Evolutionary conservation across 1,140 invertebrate species (phyloP).

Genomic region (Cecropterus lyciades): DNA sequence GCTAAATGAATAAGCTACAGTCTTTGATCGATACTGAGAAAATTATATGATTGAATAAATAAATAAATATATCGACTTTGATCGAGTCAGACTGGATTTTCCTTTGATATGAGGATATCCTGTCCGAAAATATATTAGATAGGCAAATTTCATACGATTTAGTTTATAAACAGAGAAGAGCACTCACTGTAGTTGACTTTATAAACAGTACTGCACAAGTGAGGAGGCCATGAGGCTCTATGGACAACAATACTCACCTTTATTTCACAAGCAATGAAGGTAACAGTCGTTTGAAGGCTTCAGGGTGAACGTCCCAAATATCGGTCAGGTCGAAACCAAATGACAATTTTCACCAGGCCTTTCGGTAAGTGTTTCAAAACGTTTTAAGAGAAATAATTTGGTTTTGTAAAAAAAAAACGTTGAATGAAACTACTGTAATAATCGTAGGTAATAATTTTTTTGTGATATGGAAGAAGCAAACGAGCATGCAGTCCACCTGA

Average conservation of each 20-base stretch:
- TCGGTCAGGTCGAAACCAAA: slow-evolving; percentile 20
- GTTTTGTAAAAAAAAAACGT: background rate
- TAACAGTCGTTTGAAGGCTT: slow-evolving; percentile 6
- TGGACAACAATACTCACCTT: slow-evolving; percentile 12
- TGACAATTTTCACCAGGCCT: slow-evolving; percentile 9
- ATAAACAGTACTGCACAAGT: slow-evolving; percentile 28
- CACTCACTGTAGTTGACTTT: slow-evolving; percentile 16
- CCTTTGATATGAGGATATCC: slow-evolving; percentile 6
- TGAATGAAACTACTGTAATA: no score
- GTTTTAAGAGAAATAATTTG: background rate
- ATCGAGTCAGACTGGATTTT: background rate
- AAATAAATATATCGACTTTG: background rate
- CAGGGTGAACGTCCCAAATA: slow-evolving; percentile 30
- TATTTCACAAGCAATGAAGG: slow-evolving; percentile 7
- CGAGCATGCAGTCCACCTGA: no score
- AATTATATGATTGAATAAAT: background rate
- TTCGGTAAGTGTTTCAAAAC: slow-evolving; percentile 4
- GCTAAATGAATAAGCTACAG: no score
- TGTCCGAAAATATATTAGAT: slow-evolving; percentile 14
- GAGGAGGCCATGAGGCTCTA: background rate
- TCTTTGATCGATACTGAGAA: background rate
- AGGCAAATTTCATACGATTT: slow-evolving; percentile 7
- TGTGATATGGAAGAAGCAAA: no score
- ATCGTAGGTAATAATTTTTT: no score
- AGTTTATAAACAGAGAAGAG: slow-evolving; percentile 19